Percentiles rank a stretch among this genome's conserved stretches.
These are phyloP conservation scores for Campylomormyrus numenius DNA, from an alignment of 2,113 vertebrate species.

Conservation along the genomic window DNA sequence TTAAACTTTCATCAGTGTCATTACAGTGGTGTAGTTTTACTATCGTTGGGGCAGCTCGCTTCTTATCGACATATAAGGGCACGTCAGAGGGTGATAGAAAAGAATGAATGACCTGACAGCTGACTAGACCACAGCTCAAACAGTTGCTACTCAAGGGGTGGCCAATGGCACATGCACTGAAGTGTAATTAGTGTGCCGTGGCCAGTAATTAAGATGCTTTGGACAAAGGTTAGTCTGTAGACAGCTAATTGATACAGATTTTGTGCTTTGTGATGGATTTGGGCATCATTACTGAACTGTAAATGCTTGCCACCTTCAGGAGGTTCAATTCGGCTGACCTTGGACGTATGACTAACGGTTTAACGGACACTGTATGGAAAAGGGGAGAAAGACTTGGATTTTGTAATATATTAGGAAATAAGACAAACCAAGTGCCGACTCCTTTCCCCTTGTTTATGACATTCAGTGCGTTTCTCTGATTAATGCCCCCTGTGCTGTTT, in stretches of 20 bases:
- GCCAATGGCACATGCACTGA: background rate
- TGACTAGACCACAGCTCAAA: background rate
- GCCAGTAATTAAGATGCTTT: background rate
- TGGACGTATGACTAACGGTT: background rate
- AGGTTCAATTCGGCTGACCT: background rate
- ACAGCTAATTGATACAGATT: background rate
- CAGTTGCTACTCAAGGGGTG: background rate
- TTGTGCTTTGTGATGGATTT: background rate
- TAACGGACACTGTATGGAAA: background rate
- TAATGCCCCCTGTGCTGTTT: background rate
- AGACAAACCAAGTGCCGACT: background rate
- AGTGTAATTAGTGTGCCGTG: background rate
- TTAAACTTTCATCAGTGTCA: slow-evolving; percentile 2
- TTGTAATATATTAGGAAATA: background rate
- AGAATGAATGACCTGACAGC: slow-evolving; percentile 9
- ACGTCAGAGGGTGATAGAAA: background rate
- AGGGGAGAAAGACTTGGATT: background rate
- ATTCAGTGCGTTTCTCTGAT: background rate
- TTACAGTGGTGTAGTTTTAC: background rate
- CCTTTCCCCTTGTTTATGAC: background rate
- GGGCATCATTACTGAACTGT: background rate
- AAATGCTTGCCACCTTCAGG: background rate
- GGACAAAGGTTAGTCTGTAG: slow-evolving; percentile 1
- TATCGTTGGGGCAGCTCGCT: background rate
- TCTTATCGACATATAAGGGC: slow-evolving; percentile 3